Percentiles rank a stretch among this genome's conserved stretches.
Conservation (phyloP, 2,113 vertebrate genomes). For the Paramormyrops kingsleyae region DNA sequence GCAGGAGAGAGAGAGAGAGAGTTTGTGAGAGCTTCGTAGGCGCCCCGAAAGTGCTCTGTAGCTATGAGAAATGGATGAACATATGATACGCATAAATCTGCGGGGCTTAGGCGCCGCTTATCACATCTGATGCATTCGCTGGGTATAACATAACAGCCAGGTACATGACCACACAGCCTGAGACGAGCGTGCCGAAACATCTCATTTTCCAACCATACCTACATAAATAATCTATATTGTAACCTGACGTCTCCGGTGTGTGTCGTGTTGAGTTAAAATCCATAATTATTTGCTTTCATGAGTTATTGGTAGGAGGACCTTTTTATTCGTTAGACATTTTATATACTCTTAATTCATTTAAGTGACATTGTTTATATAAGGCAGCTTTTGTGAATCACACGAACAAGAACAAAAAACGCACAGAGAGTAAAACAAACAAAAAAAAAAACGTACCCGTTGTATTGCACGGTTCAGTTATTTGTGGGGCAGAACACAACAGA, state of each 20-base stretch:
- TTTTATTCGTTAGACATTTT: background rate
- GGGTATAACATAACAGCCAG: background rate
- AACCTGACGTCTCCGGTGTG: background rate
- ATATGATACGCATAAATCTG: background rate
- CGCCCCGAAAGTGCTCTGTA: background rate
- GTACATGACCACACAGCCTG: background rate
- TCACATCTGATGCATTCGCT: background rate
- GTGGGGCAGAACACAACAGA: background rate
- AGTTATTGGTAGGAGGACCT: background rate
- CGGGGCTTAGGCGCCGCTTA: background rate
- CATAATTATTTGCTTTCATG: background rate
- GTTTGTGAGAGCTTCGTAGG: background rate
- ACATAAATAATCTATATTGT: background rate
- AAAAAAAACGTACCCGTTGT: background rate
- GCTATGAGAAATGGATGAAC: background rate
- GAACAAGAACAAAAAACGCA: background rate
- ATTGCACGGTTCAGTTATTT: background rate
- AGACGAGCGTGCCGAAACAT: background rate
- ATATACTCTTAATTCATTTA: background rate
- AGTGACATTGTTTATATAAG: background rate
- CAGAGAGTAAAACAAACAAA: background rate
- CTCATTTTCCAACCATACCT: background rate
- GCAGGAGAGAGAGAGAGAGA: background rate
- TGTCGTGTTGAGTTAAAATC: background rate
- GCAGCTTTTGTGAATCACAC: background rate